phyloP scores from a whole-genome alignment of 2,113 vertebrate genomes.

The Oceanites oceanicus region DNA sequence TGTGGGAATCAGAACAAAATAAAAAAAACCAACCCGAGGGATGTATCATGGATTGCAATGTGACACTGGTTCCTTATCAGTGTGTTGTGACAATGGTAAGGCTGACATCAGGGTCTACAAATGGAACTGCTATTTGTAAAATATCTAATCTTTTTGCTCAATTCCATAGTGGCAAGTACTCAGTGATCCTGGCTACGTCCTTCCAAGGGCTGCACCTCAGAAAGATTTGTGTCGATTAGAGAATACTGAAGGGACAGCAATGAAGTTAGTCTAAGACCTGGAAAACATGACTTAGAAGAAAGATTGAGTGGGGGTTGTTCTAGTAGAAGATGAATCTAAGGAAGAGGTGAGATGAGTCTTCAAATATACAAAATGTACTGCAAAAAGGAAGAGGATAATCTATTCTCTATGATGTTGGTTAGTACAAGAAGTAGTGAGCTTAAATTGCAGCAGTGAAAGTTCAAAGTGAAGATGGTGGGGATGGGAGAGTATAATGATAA shows the following conservation, averaged over 20 bases:
- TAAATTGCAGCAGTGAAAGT: neutral
- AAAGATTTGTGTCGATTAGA: neutral
- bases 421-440: neutral
- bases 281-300: neutral
- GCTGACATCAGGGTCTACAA: neutral
- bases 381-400: neutral
- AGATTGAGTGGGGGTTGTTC: neutral
- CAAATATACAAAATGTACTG: neutral
- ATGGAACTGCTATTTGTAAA: neutral
- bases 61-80: neutral
- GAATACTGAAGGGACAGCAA: neutral
- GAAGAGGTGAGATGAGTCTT: neutral
- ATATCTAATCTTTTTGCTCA: neutral
- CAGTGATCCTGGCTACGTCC: neutral
- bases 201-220: neutral
- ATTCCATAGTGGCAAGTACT: neutral
- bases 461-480: neutral
- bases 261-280: neutral
- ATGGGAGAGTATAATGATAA: neutral
- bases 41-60: neutral
- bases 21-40: accelerated
- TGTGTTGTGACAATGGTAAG: neutral
- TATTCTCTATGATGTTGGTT: neutral
- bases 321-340: neutral
- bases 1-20: neutral